Base-by-base conservation (phyloP, 2,888 invertebrate genomes). In the Chironomus tentans region DNA sequence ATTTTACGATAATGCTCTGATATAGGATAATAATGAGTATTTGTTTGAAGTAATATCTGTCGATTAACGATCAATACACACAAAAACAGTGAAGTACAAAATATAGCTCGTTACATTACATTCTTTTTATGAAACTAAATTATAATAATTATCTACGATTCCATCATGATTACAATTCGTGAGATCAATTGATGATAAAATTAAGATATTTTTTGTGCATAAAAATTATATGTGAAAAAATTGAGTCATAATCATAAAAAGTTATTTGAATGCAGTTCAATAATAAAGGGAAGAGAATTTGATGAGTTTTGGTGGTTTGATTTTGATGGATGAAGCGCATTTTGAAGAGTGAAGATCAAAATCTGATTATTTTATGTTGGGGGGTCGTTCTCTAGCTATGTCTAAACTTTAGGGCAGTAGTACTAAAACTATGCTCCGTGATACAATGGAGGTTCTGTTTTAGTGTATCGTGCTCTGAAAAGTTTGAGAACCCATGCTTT, bases 71-170 rank as follows among this genome's bases (percentile, higher is more conserved):
- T 38, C 38, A 38, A 38, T 2, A 38, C 38, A 38, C 38, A 38
- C 1, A 10, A 7, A 38, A 1, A 38, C 1, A 38, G 28, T 4
- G 22, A 28, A 5, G 28, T 38, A 38, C 38, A 38, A 38, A 38
- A 38, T 38, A 38, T 10, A 38, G 10, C 38, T 38, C 38, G 38
- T 38, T 38, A 12, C 13, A 46, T 12, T n/a, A 24, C 50, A 21
- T 38, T 28, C 12, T 72, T 72, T 72, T 61, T 72, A 72, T 72
- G 62, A 72, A 61, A 7, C 22, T 18, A 72, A 72, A 72, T 72
- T 72, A 72, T 61, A 50, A 72, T 72, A 72, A 72, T 72, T 72
- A 71, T 56, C 22, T 48, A n/a, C 56, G 71, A 71, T 71, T 71
- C 18, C 50, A 10, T 24, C 28, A 13, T 15, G 15, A 46, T 21